phyloP scores from a whole-genome alignment of 2,113 vertebrate genomes.

The Paramisgurnus dabryanus region DNA sequence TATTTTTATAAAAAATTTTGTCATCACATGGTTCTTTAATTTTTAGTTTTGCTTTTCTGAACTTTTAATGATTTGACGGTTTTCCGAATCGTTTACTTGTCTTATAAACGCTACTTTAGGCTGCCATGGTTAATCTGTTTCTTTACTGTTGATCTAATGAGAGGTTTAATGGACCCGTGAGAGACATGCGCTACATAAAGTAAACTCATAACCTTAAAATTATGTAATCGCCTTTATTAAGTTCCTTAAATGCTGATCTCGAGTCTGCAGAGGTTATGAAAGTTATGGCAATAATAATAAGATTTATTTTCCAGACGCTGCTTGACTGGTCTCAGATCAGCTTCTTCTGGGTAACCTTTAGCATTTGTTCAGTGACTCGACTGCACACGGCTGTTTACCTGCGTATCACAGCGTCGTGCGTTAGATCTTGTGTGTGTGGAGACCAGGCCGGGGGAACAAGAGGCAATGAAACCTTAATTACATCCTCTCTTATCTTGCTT shows the following conservation, averaged over 20 bases:
- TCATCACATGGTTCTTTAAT: no score
- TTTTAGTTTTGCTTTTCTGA: no score
- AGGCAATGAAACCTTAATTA: constrained; percentile 62
- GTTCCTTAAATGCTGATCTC: constrained; percentile 64
- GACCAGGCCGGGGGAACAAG: constrained; percentile 43
- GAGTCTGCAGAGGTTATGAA: constrained; percentile 39
- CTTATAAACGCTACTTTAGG: no score
- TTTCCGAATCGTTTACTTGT: no score
- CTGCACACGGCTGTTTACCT: constrained; percentile 55
- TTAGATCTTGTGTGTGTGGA: constrained; percentile 48
- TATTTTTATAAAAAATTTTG: no score
- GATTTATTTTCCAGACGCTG: not conserved
- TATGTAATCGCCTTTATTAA: constrained; percentile 58
- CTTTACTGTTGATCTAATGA: no score
- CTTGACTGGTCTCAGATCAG: constrained; percentile 13
- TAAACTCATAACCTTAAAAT: constrained; percentile 63
- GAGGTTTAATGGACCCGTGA: no score
- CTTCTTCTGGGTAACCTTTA: constrained; percentile 11
- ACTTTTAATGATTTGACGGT: no score
- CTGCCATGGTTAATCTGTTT: no score
- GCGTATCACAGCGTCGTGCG: constrained; percentile 8
- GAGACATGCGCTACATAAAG: constrained; percentile 33
- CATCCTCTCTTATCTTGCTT: constrained; percentile 58
- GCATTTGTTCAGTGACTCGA: constrained; percentile 23
- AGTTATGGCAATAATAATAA: constrained; percentile 3